Evolutionary conservation across 1,140 invertebrate genomes (phyloP), one percentile per base, ranked within the genome.

Genomic region (Globodera ellingtonae): DNA sequence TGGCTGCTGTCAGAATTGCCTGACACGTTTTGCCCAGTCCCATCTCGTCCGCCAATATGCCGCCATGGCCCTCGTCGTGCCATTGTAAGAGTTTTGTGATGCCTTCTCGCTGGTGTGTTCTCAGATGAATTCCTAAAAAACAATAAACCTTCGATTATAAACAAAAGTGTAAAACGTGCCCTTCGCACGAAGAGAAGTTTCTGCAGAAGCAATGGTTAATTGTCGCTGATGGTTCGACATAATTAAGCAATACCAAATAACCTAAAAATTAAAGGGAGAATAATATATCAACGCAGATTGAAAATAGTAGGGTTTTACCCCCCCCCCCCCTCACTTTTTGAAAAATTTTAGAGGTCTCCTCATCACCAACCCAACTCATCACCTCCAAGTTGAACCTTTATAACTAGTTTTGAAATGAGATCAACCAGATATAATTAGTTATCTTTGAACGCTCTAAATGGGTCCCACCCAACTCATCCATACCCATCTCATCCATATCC

Each of bases 61-160:
- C 80, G 13, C 79, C 79, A 81, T 81, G 79, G 35, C 65, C 79
- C 7, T 81, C 18, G 5, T 79, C 56, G n/a, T 56, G 73, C 78
- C 97, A 99, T 89, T 99, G 95, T 89, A 98, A 99, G 95, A 99
- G 98, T 90, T 99, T 99, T 89, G 96, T 96, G 0, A 99, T 97
- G 50, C 98, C 98, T 92, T 99, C 97, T 79, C 97, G 92, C 91
- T 99, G 98, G 93, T 99, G 98, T 35, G n/a, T 52, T 65, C 78
- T 72, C n/a, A 80, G 74, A n/a, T 18, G 15, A 21, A 80, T 21
- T 10, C 76, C 79, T 81, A 24, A 52, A 80, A 56, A 62, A 18
- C 15, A 77, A 8, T 5, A 78, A 78, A n/a, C 8, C 2, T 8
- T 46, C 69, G 6, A 69, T 50, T 47, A 24, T 69, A 78, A 13